These are phyloP conservation scores for Hirudo medicinalis DNA, from an alignment of 1,140 invertebrate genomes.

Conservation along the genomic window DNA sequence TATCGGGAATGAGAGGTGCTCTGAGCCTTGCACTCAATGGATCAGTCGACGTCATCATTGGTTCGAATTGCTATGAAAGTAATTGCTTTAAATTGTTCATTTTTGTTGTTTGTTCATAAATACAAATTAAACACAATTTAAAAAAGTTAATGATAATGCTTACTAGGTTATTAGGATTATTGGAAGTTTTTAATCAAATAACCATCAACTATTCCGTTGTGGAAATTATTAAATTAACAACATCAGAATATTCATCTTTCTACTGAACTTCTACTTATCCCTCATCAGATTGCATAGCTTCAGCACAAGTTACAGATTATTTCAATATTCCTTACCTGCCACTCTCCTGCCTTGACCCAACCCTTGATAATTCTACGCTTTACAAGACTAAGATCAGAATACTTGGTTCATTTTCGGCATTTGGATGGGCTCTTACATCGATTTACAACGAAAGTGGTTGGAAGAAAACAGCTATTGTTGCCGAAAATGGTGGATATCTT, in stretches of 20 bases:
- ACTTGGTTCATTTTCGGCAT: neutral
- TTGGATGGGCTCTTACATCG: neutral
- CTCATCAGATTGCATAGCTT: neutral
- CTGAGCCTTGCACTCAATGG: neutral
- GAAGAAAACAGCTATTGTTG: neutral
- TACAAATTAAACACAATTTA: neutral
- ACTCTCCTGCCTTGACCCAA: neutral
- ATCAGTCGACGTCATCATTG: conserved; percentile 3
- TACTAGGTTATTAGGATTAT: neutral
- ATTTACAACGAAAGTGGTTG: neutral
- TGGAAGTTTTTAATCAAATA: neutral
- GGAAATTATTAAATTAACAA: neutral
- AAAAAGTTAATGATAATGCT: neutral
- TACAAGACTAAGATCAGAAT: neutral
- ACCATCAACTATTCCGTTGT: neutral
- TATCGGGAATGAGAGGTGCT: neutral
- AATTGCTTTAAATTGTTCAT: neutral
- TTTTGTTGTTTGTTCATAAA: neutral
- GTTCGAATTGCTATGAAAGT: neutral
- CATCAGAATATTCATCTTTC: neutral
- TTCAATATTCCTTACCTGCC: neutral
- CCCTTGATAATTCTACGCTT: neutral
- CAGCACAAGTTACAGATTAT: neutral
- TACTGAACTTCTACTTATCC: neutral
- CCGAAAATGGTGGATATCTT: neutral